A percentile compares a stretch with the other conserved stretches of the same genome.
Conservation (phyloP, 2,797 vertebrate species). For the Gadopsis marmoratus region DNA sequence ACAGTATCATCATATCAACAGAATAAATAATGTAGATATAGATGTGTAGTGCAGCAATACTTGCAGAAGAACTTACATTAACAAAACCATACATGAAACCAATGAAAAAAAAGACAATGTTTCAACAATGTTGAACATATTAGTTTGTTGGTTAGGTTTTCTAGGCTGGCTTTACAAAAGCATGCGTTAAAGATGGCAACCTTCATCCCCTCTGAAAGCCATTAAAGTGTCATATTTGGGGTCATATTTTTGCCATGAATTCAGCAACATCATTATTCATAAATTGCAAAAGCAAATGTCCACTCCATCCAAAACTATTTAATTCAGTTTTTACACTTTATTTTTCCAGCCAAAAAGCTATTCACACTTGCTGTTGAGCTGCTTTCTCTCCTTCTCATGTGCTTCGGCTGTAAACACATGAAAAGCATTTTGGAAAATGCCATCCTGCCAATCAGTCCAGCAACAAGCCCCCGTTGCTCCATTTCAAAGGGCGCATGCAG, state of each 20-base stretch:
- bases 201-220: background rate
- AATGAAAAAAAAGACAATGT: background rate
- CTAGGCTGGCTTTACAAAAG: background rate
- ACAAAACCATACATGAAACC: background rate
- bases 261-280: background rate
- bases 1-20: background rate
- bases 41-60: background rate
- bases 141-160: no score
- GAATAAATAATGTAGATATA: background rate
- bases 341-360: no score
- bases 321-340: no score
- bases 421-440: slow-evolving; percentile 47
- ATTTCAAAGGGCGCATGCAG: slow-evolving; percentile 70
- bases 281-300: background rate
- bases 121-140: background rate
- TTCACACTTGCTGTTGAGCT: slow-evolving; percentile 9
- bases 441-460: slow-evolving; percentile 58
- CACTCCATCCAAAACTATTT: background rate
- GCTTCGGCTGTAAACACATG: background rate
- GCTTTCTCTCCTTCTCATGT: slow-evolving; percentile 6
- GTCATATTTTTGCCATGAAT: background rate
- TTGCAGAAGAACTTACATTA: background rate
- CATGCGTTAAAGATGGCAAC: background rate
- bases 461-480: slow-evolving; percentile 56
- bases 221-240: background rate